phyloP scores from a whole-genome alignment of 1,140 invertebrate species.

The Bombus confusus region DNA sequence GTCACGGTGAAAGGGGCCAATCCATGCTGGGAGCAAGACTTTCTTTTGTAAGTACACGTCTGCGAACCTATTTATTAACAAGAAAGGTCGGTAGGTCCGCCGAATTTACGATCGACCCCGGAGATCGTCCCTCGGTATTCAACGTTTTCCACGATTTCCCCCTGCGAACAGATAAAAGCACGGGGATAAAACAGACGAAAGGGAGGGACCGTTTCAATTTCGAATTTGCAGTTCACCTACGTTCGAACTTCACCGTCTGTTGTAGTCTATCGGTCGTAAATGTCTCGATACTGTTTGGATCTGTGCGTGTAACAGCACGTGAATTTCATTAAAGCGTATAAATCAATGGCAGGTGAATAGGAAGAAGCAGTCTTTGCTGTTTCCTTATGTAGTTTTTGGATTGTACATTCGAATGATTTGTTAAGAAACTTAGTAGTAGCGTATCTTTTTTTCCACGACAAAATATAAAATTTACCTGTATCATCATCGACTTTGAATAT shows the following conservation, averaged over 20 bases:
- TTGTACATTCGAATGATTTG: no score
- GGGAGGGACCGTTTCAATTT: background rate
- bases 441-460: no score
- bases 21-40: slow-evolving; percentile 99
- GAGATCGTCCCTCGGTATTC: background rate
- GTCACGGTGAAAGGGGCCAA: slow-evolving; percentile 97
- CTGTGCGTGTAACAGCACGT: background rate
- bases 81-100: background rate
- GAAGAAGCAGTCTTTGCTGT: no score
- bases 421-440: no score
- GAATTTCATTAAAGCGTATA: no score
- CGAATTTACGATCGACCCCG: background rate
- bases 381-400: no score
- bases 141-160: background rate
- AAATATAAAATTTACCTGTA: no score
- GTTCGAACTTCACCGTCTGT: no score
- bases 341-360: no score
- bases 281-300: background rate
- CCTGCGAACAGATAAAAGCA: background rate
- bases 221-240: slow-evolving; percentile 5
- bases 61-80: background rate
- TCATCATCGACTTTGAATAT: no score
- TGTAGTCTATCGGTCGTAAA: background rate
- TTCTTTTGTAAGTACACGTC: slow-evolving; percentile 95
- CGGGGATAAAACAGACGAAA: background rate